phyloP scores from a whole-genome alignment of 2,113 vertebrate genomes.

The Gambusia holbrooki region DNA sequence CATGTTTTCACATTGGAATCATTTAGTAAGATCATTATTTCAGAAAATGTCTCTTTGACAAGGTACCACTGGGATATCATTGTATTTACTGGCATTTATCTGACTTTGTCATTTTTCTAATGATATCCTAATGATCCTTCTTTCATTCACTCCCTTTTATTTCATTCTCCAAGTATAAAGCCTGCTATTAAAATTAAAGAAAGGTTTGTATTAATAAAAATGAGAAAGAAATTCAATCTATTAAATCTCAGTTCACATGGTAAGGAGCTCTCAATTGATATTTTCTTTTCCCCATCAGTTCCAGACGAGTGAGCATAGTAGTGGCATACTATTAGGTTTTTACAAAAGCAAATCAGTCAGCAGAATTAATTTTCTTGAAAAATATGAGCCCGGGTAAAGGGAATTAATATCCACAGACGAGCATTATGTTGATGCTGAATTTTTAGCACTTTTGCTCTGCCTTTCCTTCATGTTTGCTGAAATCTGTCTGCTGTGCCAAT shows the following conservation, averaged over 20 bases:
- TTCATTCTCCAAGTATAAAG: not conserved
- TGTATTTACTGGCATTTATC: slow-evolving; percentile 7
- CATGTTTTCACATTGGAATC: slow-evolving; percentile 31
- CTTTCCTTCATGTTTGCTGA: slow-evolving; percentile 29
- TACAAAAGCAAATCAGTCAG: slow-evolving; percentile 83
- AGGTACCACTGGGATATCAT: slow-evolving; percentile 12
- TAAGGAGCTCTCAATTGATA: slow-evolving; percentile 73
- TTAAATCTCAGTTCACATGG: slow-evolving; percentile 64
- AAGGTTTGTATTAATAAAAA: slow-evolving; percentile 56
- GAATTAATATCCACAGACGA: slow-evolving; percentile 70
- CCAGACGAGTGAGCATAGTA: slow-evolving; percentile 74
- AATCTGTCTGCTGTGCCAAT: slow-evolving; percentile 36
- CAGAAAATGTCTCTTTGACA: slow-evolving; percentile 29
- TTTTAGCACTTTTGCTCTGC: slow-evolving; percentile 59
- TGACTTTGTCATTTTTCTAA: not conserved
- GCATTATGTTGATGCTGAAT: slow-evolving; percentile 55
- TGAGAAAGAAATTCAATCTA: slow-evolving; percentile 65
- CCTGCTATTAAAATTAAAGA: slow-evolving; percentile 45
- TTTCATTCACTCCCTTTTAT: slow-evolving; percentile 7
- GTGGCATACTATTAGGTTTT: slow-evolving; percentile 79
- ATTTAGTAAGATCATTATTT: slow-evolving; percentile 32
- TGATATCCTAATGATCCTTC: not conserved
- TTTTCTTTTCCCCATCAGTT: slow-evolving; percentile 74
- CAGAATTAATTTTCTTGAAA: slow-evolving; percentile 79
- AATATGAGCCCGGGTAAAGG: slow-evolving; percentile 71